Evolutionary conservation across 2,797 vertebrate species (phyloP).

Genomic region (Anguilla pacifica): DNA sequence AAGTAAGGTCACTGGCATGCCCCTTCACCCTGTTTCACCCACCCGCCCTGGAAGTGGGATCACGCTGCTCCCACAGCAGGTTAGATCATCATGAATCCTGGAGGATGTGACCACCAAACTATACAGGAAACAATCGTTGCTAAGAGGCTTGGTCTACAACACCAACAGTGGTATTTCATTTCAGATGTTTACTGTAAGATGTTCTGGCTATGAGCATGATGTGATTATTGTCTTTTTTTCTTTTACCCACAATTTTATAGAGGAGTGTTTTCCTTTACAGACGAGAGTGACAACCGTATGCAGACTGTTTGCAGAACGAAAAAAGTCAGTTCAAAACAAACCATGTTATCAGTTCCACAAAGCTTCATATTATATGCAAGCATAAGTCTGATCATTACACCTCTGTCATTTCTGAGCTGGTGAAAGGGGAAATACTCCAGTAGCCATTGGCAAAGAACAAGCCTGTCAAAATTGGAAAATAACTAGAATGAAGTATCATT

Average conservation of each 20-base stretch:
- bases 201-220: not conserved
- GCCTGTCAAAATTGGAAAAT: conserved; percentile 17
- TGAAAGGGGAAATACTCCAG: not conserved
- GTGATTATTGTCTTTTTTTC: not conserved
- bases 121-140: not conserved
- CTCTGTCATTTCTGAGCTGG: not conserved
- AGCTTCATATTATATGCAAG: not conserved
- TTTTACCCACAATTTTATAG: not conserved
- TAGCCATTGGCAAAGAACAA: conserved; percentile 10
- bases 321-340: not conserved
- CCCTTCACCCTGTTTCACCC: not conserved
- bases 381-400: not conserved
- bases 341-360: not conserved
- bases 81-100: not conserved
- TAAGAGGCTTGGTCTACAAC: not conserved
- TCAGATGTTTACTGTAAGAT: not conserved
- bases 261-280: too few species aligned
- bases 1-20: not conserved
- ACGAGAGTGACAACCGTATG: too few species aligned
- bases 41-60: not conserved
- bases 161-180: not conserved
- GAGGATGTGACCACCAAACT: not conserved
- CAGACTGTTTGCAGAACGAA: not conserved
- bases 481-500: conserved; percentile 3
- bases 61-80: conserved; percentile 4